phyloP scores from a whole-genome alignment of 2,797 vertebrate genomes.

The Lacerta agilis region DNA sequence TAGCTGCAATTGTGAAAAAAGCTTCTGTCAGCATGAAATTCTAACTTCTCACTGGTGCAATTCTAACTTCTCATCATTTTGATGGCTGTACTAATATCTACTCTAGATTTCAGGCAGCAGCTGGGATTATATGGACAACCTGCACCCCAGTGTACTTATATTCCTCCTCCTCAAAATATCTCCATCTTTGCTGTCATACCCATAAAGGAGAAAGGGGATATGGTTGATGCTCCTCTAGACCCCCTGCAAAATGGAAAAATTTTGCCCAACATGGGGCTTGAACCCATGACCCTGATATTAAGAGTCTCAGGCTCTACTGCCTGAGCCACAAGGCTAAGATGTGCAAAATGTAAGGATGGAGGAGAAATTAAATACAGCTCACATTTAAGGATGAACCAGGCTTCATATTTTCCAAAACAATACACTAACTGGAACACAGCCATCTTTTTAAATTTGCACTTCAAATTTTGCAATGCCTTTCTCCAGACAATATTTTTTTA shows the following conservation, averaged over 20 bases:
- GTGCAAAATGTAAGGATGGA: too few relatives aligned
- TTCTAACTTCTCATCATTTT: not conserved
- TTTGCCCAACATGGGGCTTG: not conserved
- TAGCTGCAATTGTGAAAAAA: not conserved
- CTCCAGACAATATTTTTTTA: too few relatives aligned
- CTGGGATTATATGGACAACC: not conserved
- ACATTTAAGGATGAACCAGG: too few relatives aligned
- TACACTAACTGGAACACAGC: too few relatives aligned
- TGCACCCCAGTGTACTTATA: not conserved
- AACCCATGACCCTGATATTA: not conserved
- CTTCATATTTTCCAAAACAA: too few relatives aligned
- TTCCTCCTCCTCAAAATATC: not conserved
- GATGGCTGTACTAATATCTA: not conserved
- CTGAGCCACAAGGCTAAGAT: too few relatives aligned
- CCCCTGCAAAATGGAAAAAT: too few relatives aligned
- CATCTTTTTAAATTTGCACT: too few relatives aligned
- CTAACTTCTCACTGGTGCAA: not conserved
- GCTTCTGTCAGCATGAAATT: slow-evolving; percentile 1
- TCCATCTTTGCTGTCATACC: not conserved
- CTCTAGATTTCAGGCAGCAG: not conserved
- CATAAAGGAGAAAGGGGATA: not conserved
- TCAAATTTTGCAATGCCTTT: too few relatives aligned
- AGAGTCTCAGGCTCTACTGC: too few relatives aligned
- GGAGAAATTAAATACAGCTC: too few relatives aligned
- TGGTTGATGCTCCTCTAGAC: not conserved